A percentile compares a stretch with the other conserved stretches of the same genome.
Conservation (phyloP, 2,113 vertebrate species). For the Lophotis ruficrista region DNA sequence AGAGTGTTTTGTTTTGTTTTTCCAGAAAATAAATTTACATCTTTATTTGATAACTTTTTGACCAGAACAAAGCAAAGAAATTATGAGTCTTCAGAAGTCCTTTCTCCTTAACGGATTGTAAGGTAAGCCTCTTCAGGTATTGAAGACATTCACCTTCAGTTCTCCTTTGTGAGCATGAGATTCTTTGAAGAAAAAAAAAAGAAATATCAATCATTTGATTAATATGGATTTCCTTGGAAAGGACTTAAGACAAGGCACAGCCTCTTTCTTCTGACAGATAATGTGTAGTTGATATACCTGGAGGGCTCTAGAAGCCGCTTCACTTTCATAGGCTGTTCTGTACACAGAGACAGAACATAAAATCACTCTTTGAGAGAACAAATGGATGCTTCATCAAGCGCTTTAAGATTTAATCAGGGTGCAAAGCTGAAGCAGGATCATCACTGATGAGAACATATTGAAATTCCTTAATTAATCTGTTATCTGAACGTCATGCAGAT, state of each 20-base stretch:
- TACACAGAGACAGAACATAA: background rate
- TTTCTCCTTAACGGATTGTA: background rate
- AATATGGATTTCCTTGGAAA: background rate
- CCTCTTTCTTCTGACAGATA: background rate
- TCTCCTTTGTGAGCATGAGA: background rate
- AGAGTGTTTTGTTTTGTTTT: too few species aligned
- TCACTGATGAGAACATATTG: background rate
- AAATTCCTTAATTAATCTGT: constrained; percentile 49
- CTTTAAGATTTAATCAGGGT: constrained; percentile 10
- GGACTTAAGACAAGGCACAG: background rate
- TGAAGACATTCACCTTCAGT: background rate
- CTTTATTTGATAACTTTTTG: background rate
- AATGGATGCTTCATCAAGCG: background rate
- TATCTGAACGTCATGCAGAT: constrained; percentile 34
- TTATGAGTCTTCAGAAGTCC: background rate
- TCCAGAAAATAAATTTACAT: background rate
- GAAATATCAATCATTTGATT: background rate
- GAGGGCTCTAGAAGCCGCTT: background rate
- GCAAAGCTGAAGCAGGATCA: constrained; percentile 4
- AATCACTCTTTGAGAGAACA: background rate
- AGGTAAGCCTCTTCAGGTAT: background rate
- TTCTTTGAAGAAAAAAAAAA: background rate
- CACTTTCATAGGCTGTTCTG: background rate
- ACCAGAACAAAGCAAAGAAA: background rate
- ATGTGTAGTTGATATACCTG: background rate